phyloP scores from a whole-genome alignment of 1,140 invertebrate genomes.

The Apis laboriosa region DNA sequence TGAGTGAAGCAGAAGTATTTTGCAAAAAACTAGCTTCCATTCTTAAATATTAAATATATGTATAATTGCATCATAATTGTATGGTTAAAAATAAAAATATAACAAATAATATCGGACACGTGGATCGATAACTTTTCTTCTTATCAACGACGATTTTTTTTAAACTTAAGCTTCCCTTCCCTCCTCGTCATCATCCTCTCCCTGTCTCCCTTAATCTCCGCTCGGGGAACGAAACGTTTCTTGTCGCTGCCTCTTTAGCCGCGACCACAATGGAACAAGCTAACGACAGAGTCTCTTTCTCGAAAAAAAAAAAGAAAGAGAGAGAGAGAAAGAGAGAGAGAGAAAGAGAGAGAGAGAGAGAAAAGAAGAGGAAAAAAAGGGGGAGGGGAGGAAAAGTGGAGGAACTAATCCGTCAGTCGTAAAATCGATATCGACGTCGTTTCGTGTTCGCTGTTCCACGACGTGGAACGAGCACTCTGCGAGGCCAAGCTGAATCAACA shows the following conservation, averaged over 20 bases:
- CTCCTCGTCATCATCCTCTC: constrained; percentile 5
- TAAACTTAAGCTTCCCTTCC: constrained; percentile 9
- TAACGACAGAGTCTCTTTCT: constrained; percentile 18
- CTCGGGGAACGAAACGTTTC: constrained; percentile 12
- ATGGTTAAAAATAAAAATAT: too few species aligned
- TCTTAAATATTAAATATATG: too few species aligned
- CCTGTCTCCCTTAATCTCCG: constrained; percentile 26
- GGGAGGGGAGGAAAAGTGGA: not conserved
- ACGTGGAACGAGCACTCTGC: not conserved
- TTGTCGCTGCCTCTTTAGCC: constrained; percentile 8
- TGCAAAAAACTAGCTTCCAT: too few species aligned
- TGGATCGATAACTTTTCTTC: constrained; percentile 37
- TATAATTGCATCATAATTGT: too few species aligned
- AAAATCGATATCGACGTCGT: constrained; percentile 39
- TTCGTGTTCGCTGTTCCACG: constrained; percentile 5
- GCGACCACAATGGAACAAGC: not conserved
- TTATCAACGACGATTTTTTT: constrained; percentile 17
- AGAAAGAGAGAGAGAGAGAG: too few species aligned
- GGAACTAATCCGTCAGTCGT: constrained; percentile 36
- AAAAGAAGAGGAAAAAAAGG: not conserved
- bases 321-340: too few species aligned
- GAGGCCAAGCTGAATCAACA: constrained; percentile 10
- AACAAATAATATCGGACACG: not conserved
- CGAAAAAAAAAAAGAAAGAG: not conserved
- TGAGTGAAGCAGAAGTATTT: too few species aligned